Evolutionary conservation across 2,113 vertebrate species (phyloP).

Genomic region (Oceanodroma tethys): DNA sequence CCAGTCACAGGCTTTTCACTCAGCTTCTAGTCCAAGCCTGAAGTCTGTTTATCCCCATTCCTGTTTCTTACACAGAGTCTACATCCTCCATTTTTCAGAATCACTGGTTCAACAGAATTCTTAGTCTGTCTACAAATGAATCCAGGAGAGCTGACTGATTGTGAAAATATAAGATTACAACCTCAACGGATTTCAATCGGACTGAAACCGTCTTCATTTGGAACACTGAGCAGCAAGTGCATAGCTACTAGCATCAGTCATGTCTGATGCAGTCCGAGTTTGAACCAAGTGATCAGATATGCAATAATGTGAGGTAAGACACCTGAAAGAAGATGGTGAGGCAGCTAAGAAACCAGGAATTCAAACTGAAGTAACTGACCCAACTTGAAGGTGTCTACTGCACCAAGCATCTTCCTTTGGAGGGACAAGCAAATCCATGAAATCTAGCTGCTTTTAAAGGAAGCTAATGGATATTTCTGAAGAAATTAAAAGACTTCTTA

Average conservation of each 20-base stretch:
- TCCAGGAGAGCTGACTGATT: background rate
- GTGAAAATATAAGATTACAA: fast-evolving
- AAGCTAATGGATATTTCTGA: background rate
- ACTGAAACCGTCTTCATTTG: background rate
- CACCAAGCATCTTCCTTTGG: background rate
- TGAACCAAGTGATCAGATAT: background rate
- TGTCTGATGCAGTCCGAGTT: background rate
- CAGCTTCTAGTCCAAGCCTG: background rate
- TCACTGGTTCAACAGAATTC: background rate
- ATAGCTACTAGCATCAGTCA: background rate
- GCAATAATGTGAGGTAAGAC: background rate
- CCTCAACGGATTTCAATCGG: background rate
- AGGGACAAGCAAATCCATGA: background rate
- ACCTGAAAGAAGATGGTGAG: background rate
- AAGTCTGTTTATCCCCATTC: background rate
- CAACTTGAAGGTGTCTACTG: background rate
- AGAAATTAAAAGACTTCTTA: background rate
- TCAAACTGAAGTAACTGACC: background rate
- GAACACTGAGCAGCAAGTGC: background rate
- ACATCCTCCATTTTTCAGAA: background rate
- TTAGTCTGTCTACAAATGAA: background rate
- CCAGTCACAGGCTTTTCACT: background rate
- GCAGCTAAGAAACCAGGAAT: background rate
- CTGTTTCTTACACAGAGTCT: background rate
- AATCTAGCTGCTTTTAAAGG: background rate